Conservation (phyloP, 2,797 vertebrate genomes). For the Pseudotriccus pelzelni region DNA sequence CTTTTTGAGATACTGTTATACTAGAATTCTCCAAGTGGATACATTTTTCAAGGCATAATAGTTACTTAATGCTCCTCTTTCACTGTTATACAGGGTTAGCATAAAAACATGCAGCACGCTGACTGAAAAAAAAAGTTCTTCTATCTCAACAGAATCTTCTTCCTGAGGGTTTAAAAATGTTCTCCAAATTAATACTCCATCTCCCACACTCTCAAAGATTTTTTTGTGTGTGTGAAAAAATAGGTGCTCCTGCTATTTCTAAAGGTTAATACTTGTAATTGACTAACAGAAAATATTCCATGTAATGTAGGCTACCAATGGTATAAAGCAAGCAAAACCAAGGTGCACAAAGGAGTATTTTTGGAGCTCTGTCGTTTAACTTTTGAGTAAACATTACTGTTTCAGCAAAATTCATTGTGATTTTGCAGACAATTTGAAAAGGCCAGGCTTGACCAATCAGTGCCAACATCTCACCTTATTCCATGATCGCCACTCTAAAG, state of each 20-base stretch:
- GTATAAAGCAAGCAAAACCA: not conserved
- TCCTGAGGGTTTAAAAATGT: not conserved
- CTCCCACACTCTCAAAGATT: not conserved
- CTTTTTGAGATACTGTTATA: not conserved
- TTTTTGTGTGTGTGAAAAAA: not conserved
- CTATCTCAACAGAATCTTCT: not conserved
- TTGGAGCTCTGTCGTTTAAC: not conserved
- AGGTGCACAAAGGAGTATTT: not conserved
- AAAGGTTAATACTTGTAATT: not conserved
- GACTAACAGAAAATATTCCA: not conserved
- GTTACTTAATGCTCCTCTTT: not conserved
- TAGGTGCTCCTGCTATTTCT: not conserved
- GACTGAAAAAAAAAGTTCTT: not conserved
- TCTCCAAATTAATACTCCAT: not conserved
- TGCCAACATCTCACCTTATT: not conserved
- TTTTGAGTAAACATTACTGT: not conserved
- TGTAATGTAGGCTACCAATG: not conserved
- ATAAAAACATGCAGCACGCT: not conserved
- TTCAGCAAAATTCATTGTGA: not conserved
- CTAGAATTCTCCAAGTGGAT: not conserved
- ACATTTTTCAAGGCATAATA: not conserved
- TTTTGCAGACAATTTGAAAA: not conserved
- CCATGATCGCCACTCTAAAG: not conserved
- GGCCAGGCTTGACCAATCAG: not conserved
- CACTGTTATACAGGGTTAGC: not conserved